Percentiles rank a stretch among this genome's conserved stretches.
phyloP scores from a whole-genome alignment of 2,113 vertebrate genomes.

The Anarrhichthys ocellatus region DNA sequence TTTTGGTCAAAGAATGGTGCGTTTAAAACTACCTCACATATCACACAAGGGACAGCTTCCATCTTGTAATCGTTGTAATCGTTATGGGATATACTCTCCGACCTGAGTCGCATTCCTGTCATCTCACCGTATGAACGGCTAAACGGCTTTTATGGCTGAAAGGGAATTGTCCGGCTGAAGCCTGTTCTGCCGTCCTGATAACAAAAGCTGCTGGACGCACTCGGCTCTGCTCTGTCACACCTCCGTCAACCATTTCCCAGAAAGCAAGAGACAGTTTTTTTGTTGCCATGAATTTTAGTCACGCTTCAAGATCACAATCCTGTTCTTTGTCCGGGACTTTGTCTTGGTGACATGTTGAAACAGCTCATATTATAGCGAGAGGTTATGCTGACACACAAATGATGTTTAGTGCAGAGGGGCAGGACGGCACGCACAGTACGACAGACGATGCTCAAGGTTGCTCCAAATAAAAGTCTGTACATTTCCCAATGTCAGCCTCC shows the following conservation, averaged over 20 bases:
- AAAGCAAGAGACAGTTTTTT: not conserved
- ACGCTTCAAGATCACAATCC: slow-evolving; percentile 6
- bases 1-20: not conserved
- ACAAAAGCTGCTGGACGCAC: slow-evolving; percentile 13
- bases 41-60: not conserved
- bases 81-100: not conserved
- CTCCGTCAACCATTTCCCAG: not conserved
- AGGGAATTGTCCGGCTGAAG: not conserved
- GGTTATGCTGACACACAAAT: slow-evolving; percentile 20
- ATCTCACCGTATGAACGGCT: not conserved
- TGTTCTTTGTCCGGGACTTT: slow-evolving; percentile 3
- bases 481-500: not conserved
- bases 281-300: slow-evolving; percentile 14
- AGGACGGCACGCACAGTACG: not conserved
- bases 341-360: slow-evolving; percentile 14
- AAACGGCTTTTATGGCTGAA: not conserved
- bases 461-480: not conserved
- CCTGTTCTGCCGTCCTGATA: not conserved
- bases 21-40: not conserved
- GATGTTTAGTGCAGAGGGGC: not conserved
- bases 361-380: not conserved
- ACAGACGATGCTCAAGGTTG: not conserved
- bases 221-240: slow-evolving; percentile 3
- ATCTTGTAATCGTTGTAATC: not conserved
- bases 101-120: not conserved